A percentile compares a stretch with the other conserved stretches of the same genome.
These are phyloP conservation scores for Centroberyx gerrardi DNA, from an alignment of 2,797 vertebrate genomes.

Conservation along the genomic window DNA sequence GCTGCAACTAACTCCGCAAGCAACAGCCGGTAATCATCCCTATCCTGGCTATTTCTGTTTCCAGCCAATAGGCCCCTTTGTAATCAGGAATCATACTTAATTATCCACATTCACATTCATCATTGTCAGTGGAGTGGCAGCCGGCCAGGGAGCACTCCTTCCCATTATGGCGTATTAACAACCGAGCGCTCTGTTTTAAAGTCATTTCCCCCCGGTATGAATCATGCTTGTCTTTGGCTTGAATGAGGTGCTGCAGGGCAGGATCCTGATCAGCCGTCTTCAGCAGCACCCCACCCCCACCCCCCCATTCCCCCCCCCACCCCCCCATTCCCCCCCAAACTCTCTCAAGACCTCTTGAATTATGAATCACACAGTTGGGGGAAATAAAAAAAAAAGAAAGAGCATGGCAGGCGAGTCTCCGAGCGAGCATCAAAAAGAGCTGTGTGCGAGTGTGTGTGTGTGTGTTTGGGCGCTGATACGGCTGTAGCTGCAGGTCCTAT, in stretches of 20 bases:
- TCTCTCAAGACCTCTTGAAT: conserved; percentile 1
- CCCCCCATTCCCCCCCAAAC: neutral
- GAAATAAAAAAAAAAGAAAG: neutral
- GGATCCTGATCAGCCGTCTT: neutral
- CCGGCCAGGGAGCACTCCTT: neutral
- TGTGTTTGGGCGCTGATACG: neutral
- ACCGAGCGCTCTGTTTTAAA: conserved; percentile 1
- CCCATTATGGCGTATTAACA: neutral
- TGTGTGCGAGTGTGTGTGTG: neutral
- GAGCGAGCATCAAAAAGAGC: neutral
- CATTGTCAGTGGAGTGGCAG: conserved; percentile 4
- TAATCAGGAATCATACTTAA: conserved; percentile 20
- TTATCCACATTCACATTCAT: conserved; percentile 18
- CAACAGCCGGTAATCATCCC: neutral
- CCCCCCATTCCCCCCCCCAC: too few relatives aligned
- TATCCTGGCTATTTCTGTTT: conserved; percentile 14
- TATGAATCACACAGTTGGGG: conserved; percentile 7
- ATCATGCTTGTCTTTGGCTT: neutral
- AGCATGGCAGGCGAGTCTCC: neutral
- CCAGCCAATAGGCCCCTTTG: neutral
- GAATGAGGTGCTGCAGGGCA: neutral
- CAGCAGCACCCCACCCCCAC: neutral
- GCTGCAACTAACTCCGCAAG: neutral
- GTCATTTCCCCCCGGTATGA: conserved; percentile 8
- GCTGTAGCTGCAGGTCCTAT: conserved; percentile 7